Conservation (phyloP, 1,140 invertebrate genomes). For the Orius insidiosus region DNA sequence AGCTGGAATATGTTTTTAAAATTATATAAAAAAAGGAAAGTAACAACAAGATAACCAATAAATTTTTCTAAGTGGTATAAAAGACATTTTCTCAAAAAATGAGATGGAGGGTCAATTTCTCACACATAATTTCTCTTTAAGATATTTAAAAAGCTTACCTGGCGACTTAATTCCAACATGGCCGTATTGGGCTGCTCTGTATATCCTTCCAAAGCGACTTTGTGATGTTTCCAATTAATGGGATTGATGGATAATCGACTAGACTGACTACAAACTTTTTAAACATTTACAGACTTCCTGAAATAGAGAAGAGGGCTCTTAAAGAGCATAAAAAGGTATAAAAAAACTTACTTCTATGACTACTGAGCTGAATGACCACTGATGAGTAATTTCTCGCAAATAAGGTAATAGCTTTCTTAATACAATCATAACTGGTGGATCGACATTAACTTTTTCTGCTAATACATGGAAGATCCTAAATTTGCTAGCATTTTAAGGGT, state of each 20-base stretch:
- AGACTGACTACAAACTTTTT: constrained; percentile 49
- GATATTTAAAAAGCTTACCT: constrained; percentile 34
- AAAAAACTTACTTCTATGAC: background rate
- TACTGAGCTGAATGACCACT: constrained; percentile 27
- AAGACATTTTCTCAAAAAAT: background rate
- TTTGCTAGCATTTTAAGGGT: constrained; percentile 50
- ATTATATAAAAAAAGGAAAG: background rate
- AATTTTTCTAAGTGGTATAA: background rate
- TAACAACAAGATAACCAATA: background rate
- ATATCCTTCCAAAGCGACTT: constrained; percentile 51
- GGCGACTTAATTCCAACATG: constrained; percentile 52
- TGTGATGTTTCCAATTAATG: constrained; percentile 44
- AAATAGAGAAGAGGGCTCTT: constrained; percentile 24
- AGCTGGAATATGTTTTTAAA: constrained; percentile 25
- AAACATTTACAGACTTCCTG: constrained; percentile 51
- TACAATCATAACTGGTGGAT: constrained; percentile 31
- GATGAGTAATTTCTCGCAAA: constrained; percentile 32
- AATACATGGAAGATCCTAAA: constrained; percentile 46
- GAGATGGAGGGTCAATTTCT: no score
- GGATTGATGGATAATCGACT: constrained; percentile 36
- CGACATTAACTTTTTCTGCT: constrained; percentile 13
- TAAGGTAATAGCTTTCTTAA: constrained; percentile 41
- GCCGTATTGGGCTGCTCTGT: constrained; percentile 44
- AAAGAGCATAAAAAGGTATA: background rate
- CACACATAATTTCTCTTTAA: background rate